phyloP scores from a whole-genome alignment of 1,140 invertebrate genomes.

The Cotesia typhae region DNA sequence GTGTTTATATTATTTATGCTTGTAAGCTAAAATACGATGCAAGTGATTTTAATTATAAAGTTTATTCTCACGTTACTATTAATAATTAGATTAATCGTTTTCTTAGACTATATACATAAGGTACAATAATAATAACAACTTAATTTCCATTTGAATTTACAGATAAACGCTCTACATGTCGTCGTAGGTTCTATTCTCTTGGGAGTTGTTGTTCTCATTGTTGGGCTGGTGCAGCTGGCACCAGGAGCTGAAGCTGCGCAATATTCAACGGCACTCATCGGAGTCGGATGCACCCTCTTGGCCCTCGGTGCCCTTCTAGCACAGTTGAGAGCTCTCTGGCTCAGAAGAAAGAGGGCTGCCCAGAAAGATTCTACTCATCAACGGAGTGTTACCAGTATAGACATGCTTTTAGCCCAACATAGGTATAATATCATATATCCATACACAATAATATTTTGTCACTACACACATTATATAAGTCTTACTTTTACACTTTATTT shows the following conservation, averaged over 20 bases:
- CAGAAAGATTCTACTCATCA: constrained; percentile 61
- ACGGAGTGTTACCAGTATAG: constrained; percentile 61
- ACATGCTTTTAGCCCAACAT: constrained; percentile 60
- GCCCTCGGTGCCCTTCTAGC: constrained; percentile 52
- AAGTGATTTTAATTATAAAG: no score
- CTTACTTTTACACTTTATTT: no score
- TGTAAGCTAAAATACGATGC: no score
- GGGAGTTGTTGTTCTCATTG: constrained; percentile 78
- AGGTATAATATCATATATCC: constrained; percentile 45
- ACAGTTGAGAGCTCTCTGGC: constrained; percentile 56
- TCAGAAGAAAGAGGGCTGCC: constrained; percentile 53
- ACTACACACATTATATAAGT: not conserved
- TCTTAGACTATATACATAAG: no score
- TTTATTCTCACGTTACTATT: no score
- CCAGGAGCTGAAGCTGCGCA: constrained; percentile 80
- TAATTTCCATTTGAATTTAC: constrained; percentile 27
- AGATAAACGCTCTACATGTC: constrained; percentile 78
- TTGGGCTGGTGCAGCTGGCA: constrained; percentile 80
- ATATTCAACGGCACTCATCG: constrained; percentile 76
- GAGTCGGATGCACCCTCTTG: constrained; percentile 70
- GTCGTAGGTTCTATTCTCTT: constrained; percentile 78
- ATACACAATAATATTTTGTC: not conserved
- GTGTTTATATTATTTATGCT: no score
- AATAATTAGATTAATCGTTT: no score
- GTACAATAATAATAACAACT: no score